phyloP scores from a whole-genome alignment of 2,797 vertebrate species.

The Gephyroberyx darwinii region DNA sequence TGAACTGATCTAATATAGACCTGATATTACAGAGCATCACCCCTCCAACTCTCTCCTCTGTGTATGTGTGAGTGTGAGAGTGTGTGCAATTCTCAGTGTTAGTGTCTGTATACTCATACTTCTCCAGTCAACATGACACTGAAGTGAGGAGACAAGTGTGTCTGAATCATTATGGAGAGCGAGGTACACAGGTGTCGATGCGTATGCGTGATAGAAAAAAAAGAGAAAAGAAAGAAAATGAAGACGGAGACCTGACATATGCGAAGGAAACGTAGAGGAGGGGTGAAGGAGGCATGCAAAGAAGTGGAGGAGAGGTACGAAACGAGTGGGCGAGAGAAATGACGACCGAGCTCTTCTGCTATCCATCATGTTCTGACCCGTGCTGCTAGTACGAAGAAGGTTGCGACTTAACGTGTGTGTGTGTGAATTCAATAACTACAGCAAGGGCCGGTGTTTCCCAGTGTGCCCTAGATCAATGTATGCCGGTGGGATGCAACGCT shows the following conservation, averaged over 20 bases:
- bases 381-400: not conserved
- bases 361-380: not conserved
- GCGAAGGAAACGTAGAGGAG: constrained; percentile 8
- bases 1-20: constrained; percentile 34
- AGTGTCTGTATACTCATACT: not conserved
- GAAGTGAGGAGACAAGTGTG: constrained; percentile 63
- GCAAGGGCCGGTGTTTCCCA: constrained; percentile 26
- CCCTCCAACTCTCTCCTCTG: constrained; percentile 13
- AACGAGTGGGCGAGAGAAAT: constrained; percentile 1
- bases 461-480: constrained; percentile 29
- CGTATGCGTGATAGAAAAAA: constrained; percentile 16
- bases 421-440: constrained; percentile 19
- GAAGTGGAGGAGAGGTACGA: not conserved
- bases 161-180: constrained; percentile 51
- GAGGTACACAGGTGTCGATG: constrained; percentile 32
- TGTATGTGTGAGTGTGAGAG: not conserved
- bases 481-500: constrained; percentile 19
- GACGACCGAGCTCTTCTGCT: not conserved
- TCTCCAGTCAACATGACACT: constrained; percentile 30
- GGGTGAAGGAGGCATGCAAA: not conserved
- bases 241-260: constrained; percentile 7
- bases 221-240: constrained; percentile 12
- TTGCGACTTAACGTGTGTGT: constrained; percentile 2
- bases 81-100: constrained; percentile 13
- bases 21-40: constrained; percentile 10